Conservation (phyloP, 2,113 vertebrate genomes). For the Oreotrochilus melanogaster region DNA sequence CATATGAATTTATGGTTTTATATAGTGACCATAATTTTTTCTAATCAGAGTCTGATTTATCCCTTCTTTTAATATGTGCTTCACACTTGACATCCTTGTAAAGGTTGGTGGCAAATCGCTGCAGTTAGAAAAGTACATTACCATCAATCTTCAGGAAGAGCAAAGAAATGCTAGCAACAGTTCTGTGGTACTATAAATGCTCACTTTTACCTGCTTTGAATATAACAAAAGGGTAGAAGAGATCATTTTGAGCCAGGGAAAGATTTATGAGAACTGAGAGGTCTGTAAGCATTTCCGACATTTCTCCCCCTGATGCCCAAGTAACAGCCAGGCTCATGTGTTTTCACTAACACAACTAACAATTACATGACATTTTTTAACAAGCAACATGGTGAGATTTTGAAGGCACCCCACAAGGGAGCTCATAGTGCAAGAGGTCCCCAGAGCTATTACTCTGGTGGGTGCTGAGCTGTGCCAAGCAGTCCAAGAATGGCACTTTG, state of each 20-base stretch:
- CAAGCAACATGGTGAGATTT: not conserved
- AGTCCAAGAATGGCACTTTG: accelerated
- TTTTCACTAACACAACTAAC: not conserved
- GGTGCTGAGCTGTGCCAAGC: not conserved
- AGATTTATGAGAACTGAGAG: not conserved
- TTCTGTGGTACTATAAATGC: not conserved
- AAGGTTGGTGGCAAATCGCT: slow-evolving; percentile 6
- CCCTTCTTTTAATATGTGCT: not conserved
- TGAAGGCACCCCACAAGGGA: not conserved
- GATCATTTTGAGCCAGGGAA: not conserved
- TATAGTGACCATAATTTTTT: not conserved
- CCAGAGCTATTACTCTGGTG: accelerated
- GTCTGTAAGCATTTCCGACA: not conserved
- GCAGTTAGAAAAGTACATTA: slow-evolving; percentile 34
- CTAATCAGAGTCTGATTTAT: slow-evolving; percentile 12
- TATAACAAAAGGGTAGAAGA: not conserved
- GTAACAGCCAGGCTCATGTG: not conserved
- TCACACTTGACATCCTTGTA: slow-evolving; percentile 17
- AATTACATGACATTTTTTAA: not conserved
- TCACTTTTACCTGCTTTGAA: not conserved
- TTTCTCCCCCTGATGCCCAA: not conserved
- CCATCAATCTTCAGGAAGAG: slow-evolving; percentile 27
- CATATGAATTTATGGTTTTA: not conserved
- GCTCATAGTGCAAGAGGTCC: not conserved
- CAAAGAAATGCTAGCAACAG: not conserved